Evolutionary conservation across 1,140 invertebrate species (phyloP), one percentile per base, ranked within the genome.

Genomic region (Scaptomyza montana): DNA sequence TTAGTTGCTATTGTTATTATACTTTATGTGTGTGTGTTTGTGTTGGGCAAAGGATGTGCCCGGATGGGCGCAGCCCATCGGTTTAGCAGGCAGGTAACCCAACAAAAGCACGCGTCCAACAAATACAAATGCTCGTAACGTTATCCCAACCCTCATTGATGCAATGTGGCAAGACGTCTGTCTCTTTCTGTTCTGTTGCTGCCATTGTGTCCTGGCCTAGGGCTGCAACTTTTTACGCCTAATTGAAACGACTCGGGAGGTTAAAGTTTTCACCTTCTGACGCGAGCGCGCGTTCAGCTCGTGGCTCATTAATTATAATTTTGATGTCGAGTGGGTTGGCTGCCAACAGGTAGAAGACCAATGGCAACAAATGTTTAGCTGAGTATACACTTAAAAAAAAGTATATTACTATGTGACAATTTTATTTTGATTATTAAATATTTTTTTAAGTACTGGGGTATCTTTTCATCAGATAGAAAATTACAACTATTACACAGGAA

Each of bases 261-360:
- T 54, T 9, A 74, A 87, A 84, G 59, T 78, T 87, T 79, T 77
- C 78, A 79, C 84, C 84, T 84, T 82, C 78, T 66, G 76, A 79
- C 84, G 86, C 50, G 66, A 43, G 47, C 84, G 86, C 50, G 66
- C 50, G 54, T 64, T 47, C 30, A 80, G 72, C 79, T 89, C 78
- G 79, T 76, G 79, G 65, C 84, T 84, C 84, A 89, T 87, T 87
- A 84, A 87, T 87, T 84, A 89, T 74, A 73, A 71, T 86, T 87
- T 63, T 78, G 41, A 46, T 71, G 74, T 78, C 60, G 75, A 82
- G 82, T 82, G 82, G 71, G 76, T 60, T 76, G 68, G 76, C 63
- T 73, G 68, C 66, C 66, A 89, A 87, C 82, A 87, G 82, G 82
- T 87, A 78, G 64, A 19, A 36, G 33, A 36, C 33, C 57, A 8